These are phyloP conservation scores for Drosophila mauritiana DNA, from an alignment of 1,140 invertebrate species.

Conservation along the genomic window DNA sequence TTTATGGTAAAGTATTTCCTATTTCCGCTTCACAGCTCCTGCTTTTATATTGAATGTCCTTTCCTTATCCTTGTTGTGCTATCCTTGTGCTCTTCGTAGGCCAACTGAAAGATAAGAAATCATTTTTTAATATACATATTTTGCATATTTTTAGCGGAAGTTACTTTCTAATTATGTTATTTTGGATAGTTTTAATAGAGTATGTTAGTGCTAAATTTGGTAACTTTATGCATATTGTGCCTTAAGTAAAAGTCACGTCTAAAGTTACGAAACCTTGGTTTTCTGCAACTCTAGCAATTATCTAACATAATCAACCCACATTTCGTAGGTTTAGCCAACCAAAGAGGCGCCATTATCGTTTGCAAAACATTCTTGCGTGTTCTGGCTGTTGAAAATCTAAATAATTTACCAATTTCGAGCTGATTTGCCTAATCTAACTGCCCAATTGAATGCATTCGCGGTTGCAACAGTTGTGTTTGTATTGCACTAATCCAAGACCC, in stretches of 20 bases:
- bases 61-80: slow-evolving; percentile 12
- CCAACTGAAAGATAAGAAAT: slow-evolving; percentile 31
- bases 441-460: background rate
- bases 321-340: background rate
- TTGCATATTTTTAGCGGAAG: too few species aligned
- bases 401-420: background rate
- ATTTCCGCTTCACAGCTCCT: too few species aligned
- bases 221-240: too few species aligned
- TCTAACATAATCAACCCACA: background rate
- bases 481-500: slow-evolving; percentile 2
- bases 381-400: background rate
- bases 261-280: too few species aligned
- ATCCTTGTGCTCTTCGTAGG: slow-evolving; percentile 32
- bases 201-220: too few species aligned
- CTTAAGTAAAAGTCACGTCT: too few species aligned
- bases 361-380: slow-evolving; percentile 3
- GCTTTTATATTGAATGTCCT: too few species aligned
- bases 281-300: background rate
- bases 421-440: slow-evolving; percentile 27
- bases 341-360: background rate
- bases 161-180: too few species aligned
- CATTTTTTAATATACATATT: background rate
- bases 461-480: slow-evolving; percentile 8
- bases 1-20: background rate
- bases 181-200: too few species aligned